Evolutionary conservation across 2,113 vertebrate species (phyloP).

Genomic region (Melanotaenia duboulayi): DNA sequence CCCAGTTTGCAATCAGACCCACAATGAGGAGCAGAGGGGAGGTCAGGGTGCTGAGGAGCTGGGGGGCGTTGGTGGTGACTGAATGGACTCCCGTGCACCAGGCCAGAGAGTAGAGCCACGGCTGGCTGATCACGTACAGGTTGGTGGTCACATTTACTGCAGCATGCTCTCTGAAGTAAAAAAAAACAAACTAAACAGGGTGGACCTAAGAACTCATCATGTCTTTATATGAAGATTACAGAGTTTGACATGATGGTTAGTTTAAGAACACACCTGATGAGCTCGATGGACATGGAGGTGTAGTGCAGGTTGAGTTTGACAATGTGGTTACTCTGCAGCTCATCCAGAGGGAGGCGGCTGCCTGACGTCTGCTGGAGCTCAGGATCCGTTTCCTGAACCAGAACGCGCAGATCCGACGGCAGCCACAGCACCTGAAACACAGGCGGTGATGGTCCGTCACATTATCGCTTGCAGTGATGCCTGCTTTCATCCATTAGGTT

Average conservation of each 20-base stretch:
- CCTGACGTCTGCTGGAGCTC: constrained; percentile 85
- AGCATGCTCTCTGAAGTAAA: constrained; percentile 69
- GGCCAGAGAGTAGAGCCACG: constrained; percentile 93
- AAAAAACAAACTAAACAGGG: no score
- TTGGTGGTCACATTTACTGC: constrained; percentile 90
- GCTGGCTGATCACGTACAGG: constrained; percentile 89
- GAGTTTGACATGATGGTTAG: not conserved
- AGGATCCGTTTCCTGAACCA: constrained; percentile 80
- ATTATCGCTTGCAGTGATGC: no score
- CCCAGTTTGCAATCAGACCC: not conserved
- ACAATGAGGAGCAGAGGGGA: constrained; percentile 88
- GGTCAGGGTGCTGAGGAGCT: constrained; percentile 78
- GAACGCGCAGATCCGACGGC: constrained; percentile 69
- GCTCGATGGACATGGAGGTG: constrained; percentile 82
- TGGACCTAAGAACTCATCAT: no score
- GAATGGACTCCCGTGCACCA: constrained; percentile 92
- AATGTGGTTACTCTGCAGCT: constrained; percentile 79
- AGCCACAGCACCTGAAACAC: constrained; percentile 87
- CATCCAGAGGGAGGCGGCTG: constrained; percentile 73
- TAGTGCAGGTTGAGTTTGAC: constrained; percentile 88
- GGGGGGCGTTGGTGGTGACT: constrained; percentile 89
- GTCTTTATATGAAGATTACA: not conserved
- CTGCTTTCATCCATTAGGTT: no score
- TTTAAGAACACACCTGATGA: constrained; percentile 77
- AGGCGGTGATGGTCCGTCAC: not conserved